These are phyloP conservation scores for Ornithoptera priamus DNA, from an alignment of 2,888 invertebrate species.

Conservation along the genomic window DNA sequence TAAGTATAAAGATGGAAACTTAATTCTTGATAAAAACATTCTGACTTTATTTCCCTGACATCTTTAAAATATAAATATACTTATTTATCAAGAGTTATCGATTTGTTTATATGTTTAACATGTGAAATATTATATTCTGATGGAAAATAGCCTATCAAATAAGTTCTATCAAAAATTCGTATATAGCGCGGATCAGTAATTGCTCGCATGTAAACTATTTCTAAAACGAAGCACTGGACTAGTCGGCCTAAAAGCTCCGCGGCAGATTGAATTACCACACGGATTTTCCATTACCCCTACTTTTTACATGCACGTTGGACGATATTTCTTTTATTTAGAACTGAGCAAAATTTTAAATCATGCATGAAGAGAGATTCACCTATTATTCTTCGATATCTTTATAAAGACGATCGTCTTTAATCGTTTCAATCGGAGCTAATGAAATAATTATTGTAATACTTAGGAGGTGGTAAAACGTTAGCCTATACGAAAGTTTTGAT, in stretches of 20 bases:
- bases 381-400: too few relatives aligned
- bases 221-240: conserved; percentile 60
- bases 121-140: not conserved
- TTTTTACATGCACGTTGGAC: conserved; percentile 34
- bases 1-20: too few relatives aligned
- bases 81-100: not conserved
- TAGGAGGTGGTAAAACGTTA: too few relatives aligned
- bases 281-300: conserved; percentile 70
- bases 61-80: too few relatives aligned
- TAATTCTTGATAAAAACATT: too few relatives aligned
- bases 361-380: not conserved
- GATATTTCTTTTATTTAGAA: conserved; percentile 8
- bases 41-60: too few relatives aligned
- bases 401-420: too few relatives aligned
- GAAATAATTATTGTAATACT: too few relatives aligned
- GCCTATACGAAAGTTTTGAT: too few relatives aligned
- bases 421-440: too few relatives aligned
- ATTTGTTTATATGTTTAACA: not conserved
- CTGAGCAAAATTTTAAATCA: not conserved
- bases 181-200: conserved; percentile 58
- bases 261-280: conserved; percentile 76
- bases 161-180: conserved; percentile 37
- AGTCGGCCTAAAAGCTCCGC: conserved; percentile 67
- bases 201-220: conserved; percentile 62
- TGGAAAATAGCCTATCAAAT: conserved; percentile 10